These are phyloP conservation scores for Cepaea hortensis DNA, from an alignment of 2,888 invertebrate genomes.

Conservation along the genomic window DNA sequence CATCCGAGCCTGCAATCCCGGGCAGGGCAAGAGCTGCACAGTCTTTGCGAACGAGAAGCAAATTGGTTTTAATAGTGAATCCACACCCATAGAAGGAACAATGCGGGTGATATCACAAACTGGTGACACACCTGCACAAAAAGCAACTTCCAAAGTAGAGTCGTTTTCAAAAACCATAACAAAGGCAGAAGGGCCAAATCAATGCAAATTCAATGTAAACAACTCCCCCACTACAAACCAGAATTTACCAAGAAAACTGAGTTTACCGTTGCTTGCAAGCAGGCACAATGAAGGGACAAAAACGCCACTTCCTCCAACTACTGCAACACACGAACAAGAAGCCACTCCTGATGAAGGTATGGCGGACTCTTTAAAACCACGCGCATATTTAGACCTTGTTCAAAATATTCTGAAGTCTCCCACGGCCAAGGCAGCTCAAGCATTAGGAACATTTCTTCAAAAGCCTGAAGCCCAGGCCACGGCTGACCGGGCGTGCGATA, in stretches of 20 bases:
- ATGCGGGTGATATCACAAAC: neutral
- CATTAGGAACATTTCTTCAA: slow-evolving; percentile 29
- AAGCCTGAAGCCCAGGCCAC: slow-evolving; percentile 4
- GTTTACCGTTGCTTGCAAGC: neutral
- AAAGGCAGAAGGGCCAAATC: neutral
- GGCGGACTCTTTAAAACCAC: neutral
- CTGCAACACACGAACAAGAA: neutral
- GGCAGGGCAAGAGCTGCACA: neutral
- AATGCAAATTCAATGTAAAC: too few relatives aligned
- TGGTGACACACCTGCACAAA: neutral
- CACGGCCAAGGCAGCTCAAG: slow-evolving; percentile 25
- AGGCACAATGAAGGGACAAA: too few relatives aligned
- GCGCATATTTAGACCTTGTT: slow-evolving; percentile 25
- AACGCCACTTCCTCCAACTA: neutral
- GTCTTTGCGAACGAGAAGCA: neutral
- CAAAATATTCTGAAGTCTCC: slow-evolving; percentile 41
- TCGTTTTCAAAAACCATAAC: neutral
- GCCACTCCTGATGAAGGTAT: neutral
- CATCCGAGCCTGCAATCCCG: neutral
- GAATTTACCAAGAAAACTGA: neutral
- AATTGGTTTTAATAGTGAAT: neutral
- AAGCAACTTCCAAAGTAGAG: neutral
- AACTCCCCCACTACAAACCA: neutral
- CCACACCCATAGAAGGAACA: neutral
- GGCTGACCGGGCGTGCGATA: neutral